Evolutionary conservation across 1,140 invertebrate species (phyloP), one percentile per base, ranked within the genome.

Genomic region (Eriosoma lanigerum): DNA sequence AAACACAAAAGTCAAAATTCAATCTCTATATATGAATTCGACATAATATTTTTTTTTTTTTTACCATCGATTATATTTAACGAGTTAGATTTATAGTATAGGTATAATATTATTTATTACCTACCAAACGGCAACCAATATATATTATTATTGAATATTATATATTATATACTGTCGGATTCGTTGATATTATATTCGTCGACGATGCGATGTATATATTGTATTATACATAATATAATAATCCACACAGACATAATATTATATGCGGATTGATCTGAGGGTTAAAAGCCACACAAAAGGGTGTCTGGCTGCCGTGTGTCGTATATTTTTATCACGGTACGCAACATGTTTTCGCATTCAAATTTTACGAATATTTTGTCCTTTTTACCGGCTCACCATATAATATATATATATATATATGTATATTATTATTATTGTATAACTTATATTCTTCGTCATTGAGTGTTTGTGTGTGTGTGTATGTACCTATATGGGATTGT

Each of bases 331-430:
- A 68, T 68, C 64, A 32, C 64, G 64, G 38, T 46, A 46, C 64
- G 64, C 64, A 68, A 68, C 64, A 46, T 19, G 64, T 68, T 68
- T 68, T 68, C 64, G 64, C 64, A 68, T 68, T 68, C 38, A 68
- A 68, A 68, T 68, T 68, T 68, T 44, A 68, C 64, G 38, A 46
- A 46, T 46, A 32, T 68, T 68, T 68, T 17, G 38, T 46, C 64
- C 64, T 46, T 68, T 64, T 44, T 38, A 17, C 62, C 29, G 29
- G 62, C 10, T 15, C 5, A 64, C 32, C 3, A 38, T 38, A 38
- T 8, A 38, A 38, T 8, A 38, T 38, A 38, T 38, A 38, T 19
- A 19, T 32, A 19, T 10, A 3, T 64, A 38, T 38, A 38, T 38
- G 12, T 32, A 62, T 21, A 64, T 64, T n/a, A 38, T 64, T 1